phyloP scores from a whole-genome alignment of 1,140 invertebrate species.

The Leptopilina clavipes region DNA sequence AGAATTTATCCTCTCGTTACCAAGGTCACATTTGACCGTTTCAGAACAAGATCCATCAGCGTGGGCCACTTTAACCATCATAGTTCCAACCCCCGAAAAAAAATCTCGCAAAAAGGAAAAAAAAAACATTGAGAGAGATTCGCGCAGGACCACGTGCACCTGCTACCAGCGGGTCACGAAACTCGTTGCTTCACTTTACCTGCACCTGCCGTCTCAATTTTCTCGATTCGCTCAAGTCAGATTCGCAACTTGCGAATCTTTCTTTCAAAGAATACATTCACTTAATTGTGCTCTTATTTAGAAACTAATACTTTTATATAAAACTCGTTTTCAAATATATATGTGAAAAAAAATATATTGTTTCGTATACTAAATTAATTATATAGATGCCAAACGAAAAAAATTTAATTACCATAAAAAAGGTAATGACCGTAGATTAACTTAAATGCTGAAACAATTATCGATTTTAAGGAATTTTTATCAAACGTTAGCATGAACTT shows the following conservation, averaged over 20 bases:
- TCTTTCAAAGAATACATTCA: conserved; percentile 1
- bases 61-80: neutral
- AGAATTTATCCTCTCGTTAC: neutral
- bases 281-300: conserved; percentile 39
- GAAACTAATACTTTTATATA: neutral
- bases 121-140: neutral
- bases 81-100: conserved; percentile 18
- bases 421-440: too few relatives aligned
- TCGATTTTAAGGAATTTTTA: too few relatives aligned
- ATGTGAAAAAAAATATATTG: too few relatives aligned
- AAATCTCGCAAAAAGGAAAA: neutral
- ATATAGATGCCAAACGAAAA: too few relatives aligned
- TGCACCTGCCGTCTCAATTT: conserved; percentile 63
- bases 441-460: too few relatives aligned
- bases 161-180: conserved; percentile 54
- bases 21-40: conserved; percentile 17
- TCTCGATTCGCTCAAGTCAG: conserved; percentile 47
- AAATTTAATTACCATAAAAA: too few relatives aligned
- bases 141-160: neutral
- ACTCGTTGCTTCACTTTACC: conserved; percentile 42
- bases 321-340: conserved; percentile 26
- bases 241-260: conserved; percentile 49
- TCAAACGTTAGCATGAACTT: too few relatives aligned
- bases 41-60: neutral
- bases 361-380: too few relatives aligned